A percentile compares a stretch with the other conserved stretches of the same genome.
These are phyloP conservation scores for Nasalis larvatus DNA, from an alignment of 2,113 vertebrate species.

Conservation along the genomic window DNA sequence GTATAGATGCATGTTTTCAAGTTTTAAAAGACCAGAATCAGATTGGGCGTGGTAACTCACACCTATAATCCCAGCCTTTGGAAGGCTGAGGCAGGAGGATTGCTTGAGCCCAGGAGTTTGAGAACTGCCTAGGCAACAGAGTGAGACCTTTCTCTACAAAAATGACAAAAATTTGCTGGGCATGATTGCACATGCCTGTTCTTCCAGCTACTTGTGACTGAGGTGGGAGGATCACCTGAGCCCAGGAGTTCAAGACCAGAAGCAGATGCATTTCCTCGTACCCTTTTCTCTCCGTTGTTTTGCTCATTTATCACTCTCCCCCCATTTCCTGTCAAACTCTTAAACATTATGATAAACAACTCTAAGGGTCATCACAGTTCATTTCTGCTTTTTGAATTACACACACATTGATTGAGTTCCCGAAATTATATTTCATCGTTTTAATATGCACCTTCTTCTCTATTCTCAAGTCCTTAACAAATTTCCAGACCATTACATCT, in stretches of 20 bases:
- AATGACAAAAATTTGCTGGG: too few relatives aligned
- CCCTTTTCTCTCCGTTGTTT: neutral
- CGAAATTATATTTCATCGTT: neutral
- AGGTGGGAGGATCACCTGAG: too few relatives aligned
- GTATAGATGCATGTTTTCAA: neutral
- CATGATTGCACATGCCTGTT: too few relatives aligned
- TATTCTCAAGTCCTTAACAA: neutral
- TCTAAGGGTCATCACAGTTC: neutral
- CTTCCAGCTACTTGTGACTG: too few relatives aligned
- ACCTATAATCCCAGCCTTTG: too few relatives aligned
- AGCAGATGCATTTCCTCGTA: neutral
- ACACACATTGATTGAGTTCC: neutral
- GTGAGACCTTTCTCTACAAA: too few relatives aligned
- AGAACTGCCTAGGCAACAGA: too few relatives aligned
- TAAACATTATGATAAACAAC: neutral
- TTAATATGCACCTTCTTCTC: neutral
- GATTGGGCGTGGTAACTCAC: neutral
- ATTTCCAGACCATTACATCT: neutral
- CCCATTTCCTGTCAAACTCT: neutral
- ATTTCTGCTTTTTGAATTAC: neutral
- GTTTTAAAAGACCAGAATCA: neutral
- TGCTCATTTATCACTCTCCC: neutral
- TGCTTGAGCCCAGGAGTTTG: too few relatives aligned
- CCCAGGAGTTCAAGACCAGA: too few relatives aligned
- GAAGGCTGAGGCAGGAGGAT: too few relatives aligned